phyloP scores from a whole-genome alignment of 2,888 invertebrate species.

The Oscheius sp. region DNA sequence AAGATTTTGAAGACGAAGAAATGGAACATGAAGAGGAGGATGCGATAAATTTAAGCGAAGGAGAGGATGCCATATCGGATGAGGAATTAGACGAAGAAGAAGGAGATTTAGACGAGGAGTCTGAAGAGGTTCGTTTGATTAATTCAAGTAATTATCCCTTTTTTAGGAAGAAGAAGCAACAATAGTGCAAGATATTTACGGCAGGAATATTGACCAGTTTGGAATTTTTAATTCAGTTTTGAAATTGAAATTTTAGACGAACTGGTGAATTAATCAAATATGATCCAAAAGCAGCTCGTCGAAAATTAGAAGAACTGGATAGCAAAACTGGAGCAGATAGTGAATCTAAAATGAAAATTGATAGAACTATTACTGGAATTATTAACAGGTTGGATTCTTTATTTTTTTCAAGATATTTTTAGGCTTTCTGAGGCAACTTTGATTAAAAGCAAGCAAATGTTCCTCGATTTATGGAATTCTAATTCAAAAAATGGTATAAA shows the following conservation, averaged over 20 bases:
- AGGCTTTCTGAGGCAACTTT: conserved; percentile 56
- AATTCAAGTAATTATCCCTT: not conserved
- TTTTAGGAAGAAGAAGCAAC: conserved; percentile 35
- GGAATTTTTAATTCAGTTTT: not conserved
- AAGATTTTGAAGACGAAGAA: conserved; percentile 10
- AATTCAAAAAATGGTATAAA: conserved; percentile 57
- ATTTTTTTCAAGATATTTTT: conserved; percentile 10
- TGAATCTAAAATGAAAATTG: conserved; percentile 39
- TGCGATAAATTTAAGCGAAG: conserved; percentile 35
- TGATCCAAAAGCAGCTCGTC: conserved; percentile 52
- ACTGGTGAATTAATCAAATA: conserved; percentile 57
- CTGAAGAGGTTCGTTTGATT: conserved; percentile 28
- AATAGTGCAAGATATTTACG: conserved; percentile 57
- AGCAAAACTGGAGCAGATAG: conserved; percentile 16
- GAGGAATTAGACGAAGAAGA: conserved; percentile 46
- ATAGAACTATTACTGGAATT: conserved; percentile 48
- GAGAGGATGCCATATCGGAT: conserved; percentile 34
- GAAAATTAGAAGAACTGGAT: conserved; percentile 57
- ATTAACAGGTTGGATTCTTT: conserved; percentile 44
- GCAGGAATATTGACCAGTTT: conserved; percentile 51
- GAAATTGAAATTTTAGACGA: conserved; percentile 30
- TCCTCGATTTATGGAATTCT: conserved; percentile 51
- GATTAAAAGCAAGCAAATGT: conserved; percentile 50
- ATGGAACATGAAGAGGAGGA: conserved; percentile 30
- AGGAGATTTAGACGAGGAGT: conserved; percentile 41